Evolutionary conservation across 1,140 invertebrate genomes (phyloP).

Genomic region (Rhagoletis pomonella): DNA sequence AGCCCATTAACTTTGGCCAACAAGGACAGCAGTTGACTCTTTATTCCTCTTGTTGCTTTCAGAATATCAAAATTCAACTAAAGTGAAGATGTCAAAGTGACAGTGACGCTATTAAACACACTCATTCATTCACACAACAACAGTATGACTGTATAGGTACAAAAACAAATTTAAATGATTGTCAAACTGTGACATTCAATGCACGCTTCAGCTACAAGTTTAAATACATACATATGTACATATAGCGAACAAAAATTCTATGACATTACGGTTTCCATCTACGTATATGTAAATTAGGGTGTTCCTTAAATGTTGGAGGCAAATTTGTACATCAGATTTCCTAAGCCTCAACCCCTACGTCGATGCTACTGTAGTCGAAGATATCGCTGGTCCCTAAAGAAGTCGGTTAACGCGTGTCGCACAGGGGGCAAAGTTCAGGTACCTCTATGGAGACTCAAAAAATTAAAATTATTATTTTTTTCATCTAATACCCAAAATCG

Average conservation of each 20-base stretch:
- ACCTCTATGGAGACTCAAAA: no score
- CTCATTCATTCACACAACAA: neutral
- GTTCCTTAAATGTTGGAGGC: no score
- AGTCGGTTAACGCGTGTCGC: no score
- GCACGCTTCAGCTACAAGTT: neutral
- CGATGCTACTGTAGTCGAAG: neutral
- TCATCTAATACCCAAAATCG: no score
- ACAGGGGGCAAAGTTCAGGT: no score
- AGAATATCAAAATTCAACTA: neutral
- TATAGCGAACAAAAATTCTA: neutral
- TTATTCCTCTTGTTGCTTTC: neutral
- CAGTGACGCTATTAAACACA: neutral
- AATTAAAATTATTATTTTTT: no score
- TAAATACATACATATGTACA: neutral
- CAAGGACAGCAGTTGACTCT: neutral
- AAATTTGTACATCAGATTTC: no score
- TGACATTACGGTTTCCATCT: no score
- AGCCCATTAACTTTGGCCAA: no score
- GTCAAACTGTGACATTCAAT: neutral
- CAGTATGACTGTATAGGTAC: neutral
- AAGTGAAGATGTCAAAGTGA: neutral
- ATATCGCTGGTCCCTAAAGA: no score
- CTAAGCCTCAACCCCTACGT: no score
- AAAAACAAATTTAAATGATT: neutral
- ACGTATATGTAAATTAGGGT: no score